These are phyloP conservation scores for Gymnocheta viridis DNA, from an alignment of 2,888 invertebrate genomes.

Conservation along the genomic window DNA sequence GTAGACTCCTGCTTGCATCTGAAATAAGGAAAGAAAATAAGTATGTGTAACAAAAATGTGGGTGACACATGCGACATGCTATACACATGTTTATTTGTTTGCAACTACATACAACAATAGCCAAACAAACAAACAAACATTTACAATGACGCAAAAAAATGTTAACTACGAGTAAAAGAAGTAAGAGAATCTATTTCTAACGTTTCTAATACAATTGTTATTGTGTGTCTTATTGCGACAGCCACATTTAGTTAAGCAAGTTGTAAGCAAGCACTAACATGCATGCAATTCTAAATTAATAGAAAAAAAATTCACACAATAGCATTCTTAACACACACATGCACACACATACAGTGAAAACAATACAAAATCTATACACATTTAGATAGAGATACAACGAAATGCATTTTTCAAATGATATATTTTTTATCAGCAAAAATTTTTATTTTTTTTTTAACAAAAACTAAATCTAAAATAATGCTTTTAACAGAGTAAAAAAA, in stretches of 20 bases:
- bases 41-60: slow-evolving; percentile 32
- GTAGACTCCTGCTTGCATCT: slow-evolving; percentile 7
- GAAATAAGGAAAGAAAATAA: background rate
- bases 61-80: slow-evolving; percentile 57
- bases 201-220: slow-evolving; percentile 40
- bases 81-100: slow-evolving; percentile 10
- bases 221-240: slow-evolving; percentile 29
- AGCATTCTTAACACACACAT: slow-evolving; percentile 31
- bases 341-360: slow-evolving; percentile 7
- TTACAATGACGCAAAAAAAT: slow-evolving; percentile 7
- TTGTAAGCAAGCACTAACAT: slow-evolving; percentile 29
- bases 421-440: slow-evolving; percentile 40
- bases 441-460: background rate
- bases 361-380: background rate
- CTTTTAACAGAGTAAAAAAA: background rate
- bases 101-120: slow-evolving; percentile 17
- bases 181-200: too few species aligned
- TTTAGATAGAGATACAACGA: slow-evolving; percentile 50
- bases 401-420: slow-evolving; percentile 67
- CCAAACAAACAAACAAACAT: slow-evolving; percentile 6
- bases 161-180: slow-evolving; percentile 2
- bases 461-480: slow-evolving; percentile 24
- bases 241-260: slow-evolving; percentile 29
- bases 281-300: slow-evolving; percentile 66
- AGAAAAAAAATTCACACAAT: slow-evolving; percentile 59